Conservation (phyloP, 1,140 invertebrate species). For the Brachionus paranguensis region DNA sequence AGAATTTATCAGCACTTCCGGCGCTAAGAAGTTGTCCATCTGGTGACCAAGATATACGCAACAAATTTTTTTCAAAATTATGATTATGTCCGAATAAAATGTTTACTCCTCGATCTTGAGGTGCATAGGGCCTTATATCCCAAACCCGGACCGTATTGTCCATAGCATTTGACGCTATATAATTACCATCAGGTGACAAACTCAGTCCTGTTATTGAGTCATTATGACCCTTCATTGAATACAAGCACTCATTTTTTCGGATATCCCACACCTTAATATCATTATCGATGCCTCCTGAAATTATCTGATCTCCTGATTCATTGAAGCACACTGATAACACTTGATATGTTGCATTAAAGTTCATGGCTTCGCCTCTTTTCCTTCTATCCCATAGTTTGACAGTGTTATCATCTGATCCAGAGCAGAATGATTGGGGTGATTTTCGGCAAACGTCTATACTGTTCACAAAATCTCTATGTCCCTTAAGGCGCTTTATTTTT, state of each 20-base stretch:
- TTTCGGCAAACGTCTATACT: slow-evolving; percentile 66
- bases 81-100: slow-evolving; percentile 87
- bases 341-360: slow-evolving; percentile 73
- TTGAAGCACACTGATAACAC: slow-evolving; percentile 88
- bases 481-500: slow-evolving; percentile 83
- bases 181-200: slow-evolving; percentile 85
- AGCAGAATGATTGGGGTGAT: slow-evolving; percentile 80
- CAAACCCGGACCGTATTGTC: slow-evolving; percentile 76
- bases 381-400: slow-evolving; percentile 77
- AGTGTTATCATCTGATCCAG: slow-evolving; percentile 88
- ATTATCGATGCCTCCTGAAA: slow-evolving; percentile 91
- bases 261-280: slow-evolving; percentile 95
- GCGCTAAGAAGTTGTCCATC: slow-evolving; percentile 73
- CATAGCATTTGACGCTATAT: slow-evolving; percentile 91
- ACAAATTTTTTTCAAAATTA: slow-evolving; percentile 92
- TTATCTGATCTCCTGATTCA: slow-evolving; percentile 83
- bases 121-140: slow-evolving; percentile 68
- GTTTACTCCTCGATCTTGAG: slow-evolving; percentile 85
- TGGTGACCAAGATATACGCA: slow-evolving; percentile 79
- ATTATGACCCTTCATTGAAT: slow-evolving; percentile 77
- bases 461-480: slow-evolving; percentile 76
- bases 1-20: slow-evolving; percentile 87
- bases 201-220: slow-evolving; percentile 89
- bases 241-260: slow-evolving; percentile 77
- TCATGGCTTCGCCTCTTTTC: slow-evolving; percentile 72